Percentiles rank a stretch among this genome's conserved stretches.
These are phyloP conservation scores for Pygocentrus nattereri DNA, from an alignment of 2,797 vertebrate genomes.

Conservation along the genomic window DNA sequence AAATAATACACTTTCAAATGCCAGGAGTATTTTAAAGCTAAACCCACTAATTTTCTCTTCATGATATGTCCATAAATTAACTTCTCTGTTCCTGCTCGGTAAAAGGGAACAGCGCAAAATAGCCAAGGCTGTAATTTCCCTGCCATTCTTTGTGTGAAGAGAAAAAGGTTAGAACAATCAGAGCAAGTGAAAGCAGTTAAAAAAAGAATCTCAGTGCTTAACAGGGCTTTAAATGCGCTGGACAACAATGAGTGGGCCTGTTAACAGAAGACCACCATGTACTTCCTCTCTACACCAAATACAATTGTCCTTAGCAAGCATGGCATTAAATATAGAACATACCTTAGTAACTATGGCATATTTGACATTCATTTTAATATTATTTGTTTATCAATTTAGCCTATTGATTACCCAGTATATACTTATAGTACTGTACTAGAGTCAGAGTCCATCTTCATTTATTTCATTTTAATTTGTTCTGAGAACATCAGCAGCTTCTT, in stretches of 20 bases:
- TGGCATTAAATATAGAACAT: background rate
- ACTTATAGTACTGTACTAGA: background rate
- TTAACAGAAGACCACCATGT: background rate
- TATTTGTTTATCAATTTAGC: background rate
- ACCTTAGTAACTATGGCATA: background rate
- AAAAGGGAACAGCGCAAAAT: conserved; percentile 21
- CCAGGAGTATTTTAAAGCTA: conserved; percentile 53
- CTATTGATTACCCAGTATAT: background rate
- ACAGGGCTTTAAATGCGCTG: conserved; percentile 6
- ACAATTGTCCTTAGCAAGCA: background rate
- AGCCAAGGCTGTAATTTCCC: conserved; percentile 33
- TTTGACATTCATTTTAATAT: background rate
- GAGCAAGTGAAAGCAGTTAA: background rate
- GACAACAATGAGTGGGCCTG: conserved; percentile 1
- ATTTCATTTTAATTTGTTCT: too few relatives aligned
- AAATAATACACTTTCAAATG: conserved; percentile 74
- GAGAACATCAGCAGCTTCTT: too few relatives aligned
- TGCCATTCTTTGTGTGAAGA: conserved; percentile 29
- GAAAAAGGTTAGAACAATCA: conserved; percentile 40
- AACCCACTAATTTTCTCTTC: conserved; percentile 56
- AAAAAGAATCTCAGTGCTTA: conserved; percentile 18
- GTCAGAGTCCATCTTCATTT: background rate
- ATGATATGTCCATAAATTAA: conserved; percentile 56
- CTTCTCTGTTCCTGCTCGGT: conserved; percentile 28
- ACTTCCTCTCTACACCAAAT: background rate